Percentiles rank a stretch among this genome's conserved stretches.
phyloP scores from a whole-genome alignment of 2,797 vertebrate species.

The Pipistrellus kuhlii region DNA sequence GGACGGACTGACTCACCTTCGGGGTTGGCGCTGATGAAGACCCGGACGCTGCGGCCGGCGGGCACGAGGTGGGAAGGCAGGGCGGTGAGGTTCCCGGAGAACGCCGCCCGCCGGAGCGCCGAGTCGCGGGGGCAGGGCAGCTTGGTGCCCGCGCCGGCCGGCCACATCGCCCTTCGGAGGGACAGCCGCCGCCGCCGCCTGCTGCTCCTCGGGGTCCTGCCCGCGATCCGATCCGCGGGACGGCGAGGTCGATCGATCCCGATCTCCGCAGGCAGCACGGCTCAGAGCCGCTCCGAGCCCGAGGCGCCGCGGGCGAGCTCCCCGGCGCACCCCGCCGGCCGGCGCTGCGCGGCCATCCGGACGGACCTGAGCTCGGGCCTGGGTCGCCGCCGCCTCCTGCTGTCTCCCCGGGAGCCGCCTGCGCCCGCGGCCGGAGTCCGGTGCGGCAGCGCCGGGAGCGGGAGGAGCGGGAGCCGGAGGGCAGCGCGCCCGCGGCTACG shows the following conservation, averaged over 20 bases:
- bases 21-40: constrained; percentile 97
- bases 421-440: not conserved
- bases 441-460: not conserved
- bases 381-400: constrained; percentile 15
- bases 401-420: not conserved
- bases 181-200: not conserved
- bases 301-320: constrained; percentile 44
- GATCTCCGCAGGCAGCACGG: not conserved
- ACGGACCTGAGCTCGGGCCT: constrained; percentile 39
- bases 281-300: constrained; percentile 67
- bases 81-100: constrained; percentile 93
- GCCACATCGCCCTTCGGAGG: constrained; percentile 91
- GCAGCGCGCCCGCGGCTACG: constrained; percentile 62
- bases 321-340: constrained; percentile 36
- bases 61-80: constrained; percentile 94
- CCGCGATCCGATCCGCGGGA: not conserved
- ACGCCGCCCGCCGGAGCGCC: constrained; percentile 93
- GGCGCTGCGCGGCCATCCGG: constrained; percentile 76
- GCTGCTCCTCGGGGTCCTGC: constrained; percentile 1
- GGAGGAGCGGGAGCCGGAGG: constrained; percentile 12
- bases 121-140: constrained; percentile 94
- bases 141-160: constrained; percentile 86
- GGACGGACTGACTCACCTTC: constrained; percentile 90
- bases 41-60: constrained; percentile 94
- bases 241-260: not conserved